These are phyloP conservation scores for Torymus tubicola DNA, from an alignment of 2,888 invertebrate genomes.

Conservation along the genomic window DNA sequence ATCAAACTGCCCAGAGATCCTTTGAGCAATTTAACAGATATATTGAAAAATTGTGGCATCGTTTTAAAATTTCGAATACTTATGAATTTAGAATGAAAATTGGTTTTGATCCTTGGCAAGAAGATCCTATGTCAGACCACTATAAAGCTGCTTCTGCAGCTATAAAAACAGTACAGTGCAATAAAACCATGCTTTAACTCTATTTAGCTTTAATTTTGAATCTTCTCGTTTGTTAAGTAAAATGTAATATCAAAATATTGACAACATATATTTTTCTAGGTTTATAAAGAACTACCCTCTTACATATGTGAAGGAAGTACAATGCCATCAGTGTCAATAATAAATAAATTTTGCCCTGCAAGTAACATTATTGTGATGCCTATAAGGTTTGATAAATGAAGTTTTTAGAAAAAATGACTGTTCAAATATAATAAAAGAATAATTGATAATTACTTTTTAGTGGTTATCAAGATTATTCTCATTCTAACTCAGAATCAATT, in stretches of 20 bases:
- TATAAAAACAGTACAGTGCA: constrained; percentile 58
- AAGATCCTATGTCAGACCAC: constrained; percentile 61
- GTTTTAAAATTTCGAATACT: constrained; percentile 58
- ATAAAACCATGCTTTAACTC: not conserved
- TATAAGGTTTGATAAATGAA: constrained; percentile 56
- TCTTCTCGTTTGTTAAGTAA: no score
- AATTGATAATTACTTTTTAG: constrained; percentile 57
- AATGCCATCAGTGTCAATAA: constrained; percentile 61
- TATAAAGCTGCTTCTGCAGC: constrained; percentile 62
- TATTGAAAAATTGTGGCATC: constrained; percentile 59
- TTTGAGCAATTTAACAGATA: constrained; percentile 58
- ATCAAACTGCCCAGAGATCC: constrained; percentile 59
- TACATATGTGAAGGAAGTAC: constrained; percentile 62
- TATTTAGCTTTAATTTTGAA: no score
- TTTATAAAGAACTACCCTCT: constrained; percentile 59
- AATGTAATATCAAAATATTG: no score
- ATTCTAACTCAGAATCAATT: constrained; percentile 60
- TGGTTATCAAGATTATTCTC: constrained; percentile 49
- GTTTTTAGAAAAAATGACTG: not conserved
- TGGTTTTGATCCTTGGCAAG: constrained; percentile 63
- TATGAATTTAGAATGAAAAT: constrained; percentile 60
- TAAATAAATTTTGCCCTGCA: constrained; percentile 56
- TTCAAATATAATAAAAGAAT: constrained; percentile 7
- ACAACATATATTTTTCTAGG: constrained; percentile 51
- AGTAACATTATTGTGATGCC: constrained; percentile 62